Evolutionary conservation across 2,797 vertebrate genomes (phyloP).

Genomic region (Labroides dimidiatus): DNA sequence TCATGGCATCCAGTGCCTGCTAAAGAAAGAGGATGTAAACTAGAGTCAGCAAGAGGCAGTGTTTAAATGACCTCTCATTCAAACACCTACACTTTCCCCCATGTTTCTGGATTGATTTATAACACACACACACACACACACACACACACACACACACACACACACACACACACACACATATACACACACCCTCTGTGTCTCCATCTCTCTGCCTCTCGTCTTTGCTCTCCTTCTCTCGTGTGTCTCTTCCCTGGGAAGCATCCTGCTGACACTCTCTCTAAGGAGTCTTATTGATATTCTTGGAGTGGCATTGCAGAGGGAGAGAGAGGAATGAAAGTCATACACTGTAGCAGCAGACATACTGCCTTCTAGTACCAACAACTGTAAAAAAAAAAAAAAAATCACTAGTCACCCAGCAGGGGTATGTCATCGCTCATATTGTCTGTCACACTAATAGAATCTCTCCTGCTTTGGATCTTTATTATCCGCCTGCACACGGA

Average conservation of each 20-base stretch:
- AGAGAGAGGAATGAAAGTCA: slow-evolving; percentile 66
- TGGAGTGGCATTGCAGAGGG: slow-evolving; percentile 70
- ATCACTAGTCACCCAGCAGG: slow-evolving; percentile 71
- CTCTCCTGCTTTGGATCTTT: slow-evolving; percentile 43
- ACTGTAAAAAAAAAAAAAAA: slow-evolving; percentile 40
- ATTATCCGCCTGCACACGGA: slow-evolving; percentile 24
- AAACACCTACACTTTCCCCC: slow-evolving; percentile 36
- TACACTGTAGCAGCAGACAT: slow-evolving; percentile 56
- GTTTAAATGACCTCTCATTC: slow-evolving; percentile 59
- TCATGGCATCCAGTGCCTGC: slow-evolving; percentile 41
- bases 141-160: too few species aligned
- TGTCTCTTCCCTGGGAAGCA: slow-evolving; percentile 72
- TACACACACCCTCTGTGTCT: slow-evolving; percentile 7
- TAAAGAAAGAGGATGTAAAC: slow-evolving; percentile 18
- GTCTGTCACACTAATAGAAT: slow-evolving; percentile 48
- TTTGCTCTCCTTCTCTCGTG: slow-evolving; percentile 44
- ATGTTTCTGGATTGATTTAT: slow-evolving; percentile 46
- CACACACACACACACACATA: slow-evolving; percentile 4
- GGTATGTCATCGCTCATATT: slow-evolving; percentile 52
- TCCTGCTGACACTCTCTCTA: slow-evolving; percentile 78
- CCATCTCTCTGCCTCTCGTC: slow-evolving; percentile 31
- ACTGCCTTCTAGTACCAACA: slow-evolving; percentile 60
- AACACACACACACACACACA: slow-evolving; percentile 19
- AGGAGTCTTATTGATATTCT: slow-evolving; percentile 83
- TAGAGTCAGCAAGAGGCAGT: slow-evolving; percentile 17